phyloP scores from a whole-genome alignment of 2,888 invertebrate species.

The Cynaeus angustus region DNA sequence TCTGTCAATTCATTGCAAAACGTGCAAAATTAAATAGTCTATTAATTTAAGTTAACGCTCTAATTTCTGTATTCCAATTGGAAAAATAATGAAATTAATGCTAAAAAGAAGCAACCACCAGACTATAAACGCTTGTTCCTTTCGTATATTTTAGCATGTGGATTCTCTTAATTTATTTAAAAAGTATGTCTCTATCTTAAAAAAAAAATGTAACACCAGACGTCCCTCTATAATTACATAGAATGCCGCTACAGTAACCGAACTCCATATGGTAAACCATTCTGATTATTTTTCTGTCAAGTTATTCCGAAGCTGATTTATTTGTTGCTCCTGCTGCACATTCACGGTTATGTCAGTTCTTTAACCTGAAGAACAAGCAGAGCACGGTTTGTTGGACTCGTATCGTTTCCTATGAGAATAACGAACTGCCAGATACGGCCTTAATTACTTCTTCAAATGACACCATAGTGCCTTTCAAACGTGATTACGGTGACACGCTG shows the following conservation, averaged over 20 bases:
- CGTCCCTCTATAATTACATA: conserved; percentile 12
- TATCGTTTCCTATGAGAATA: conserved; percentile 43
- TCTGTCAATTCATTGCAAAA: too few species aligned
- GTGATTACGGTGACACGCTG: background rate
- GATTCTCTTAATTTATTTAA: background rate
- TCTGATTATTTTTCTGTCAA: conserved; percentile 38
- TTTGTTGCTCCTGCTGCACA: conserved; percentile 41
- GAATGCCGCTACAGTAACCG: conserved; percentile 10
- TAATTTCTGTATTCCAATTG: conserved; percentile 11
- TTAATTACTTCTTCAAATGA: conserved; percentile 23
- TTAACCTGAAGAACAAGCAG: conserved; percentile 47
- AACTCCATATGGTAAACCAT: conserved; percentile 31
- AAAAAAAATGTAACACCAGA: conserved; percentile 4
- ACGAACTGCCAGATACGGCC: conserved; percentile 1
- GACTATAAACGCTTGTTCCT: conserved; percentile 19
- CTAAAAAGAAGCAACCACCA: conserved; percentile 24
- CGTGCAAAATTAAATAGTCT: background rate
- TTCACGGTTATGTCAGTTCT: conserved; percentile 49
- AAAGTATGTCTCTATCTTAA: background rate
- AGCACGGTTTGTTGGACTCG: conserved; percentile 45
- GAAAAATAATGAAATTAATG: conserved; percentile 26
- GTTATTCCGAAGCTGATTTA: conserved; percentile 34
- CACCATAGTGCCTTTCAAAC: background rate
- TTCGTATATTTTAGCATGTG: conserved; percentile 12
- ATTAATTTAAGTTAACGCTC: conserved; percentile 19